Base-by-base conservation (phyloP, 30 jellyfish, hydroid and myxozoan species). In the Aurelia sp. region DNA sequence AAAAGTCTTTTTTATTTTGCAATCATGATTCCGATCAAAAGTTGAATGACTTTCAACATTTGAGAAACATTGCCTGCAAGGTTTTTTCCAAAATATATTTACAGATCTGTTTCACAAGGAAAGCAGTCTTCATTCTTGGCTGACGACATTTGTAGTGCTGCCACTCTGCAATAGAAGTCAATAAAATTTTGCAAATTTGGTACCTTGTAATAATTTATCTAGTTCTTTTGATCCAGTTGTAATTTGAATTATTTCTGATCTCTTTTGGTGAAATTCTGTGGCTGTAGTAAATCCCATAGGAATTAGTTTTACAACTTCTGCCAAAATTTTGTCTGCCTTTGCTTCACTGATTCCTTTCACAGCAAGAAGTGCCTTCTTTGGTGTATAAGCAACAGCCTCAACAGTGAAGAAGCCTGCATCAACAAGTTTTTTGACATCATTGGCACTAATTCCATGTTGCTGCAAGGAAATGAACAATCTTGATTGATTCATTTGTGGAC, bases 201-300 rank as follows among this genome's bases (percentile, higher is more conserved):
- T 44, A 88, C 96, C 99, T 82, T 96, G 98, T 18, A 96, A 82
- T 19, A 96, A 87, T 67, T 96, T 96, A 59, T 96, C 99, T 2
- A 96, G 91, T 84, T 96, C 99, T 75, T 90, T 90, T 1, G 99
- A 91, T 27, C 99, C 99, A 13, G 98, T 96, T 48, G 99, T 61
- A 13, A 96, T 69, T 60, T 96, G 99, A 62, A 96, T 92, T 13
- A 96, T 87, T 64, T 96, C 99, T 5, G 99, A 91, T 63, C 99
- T 96, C 67, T 96, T 96, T 41, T 90, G 98, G 59, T 96, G 98
- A 84, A 90, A 96, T 68, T 96, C 99, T 66, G 99, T 91, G 20
- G 99, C 99, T 17, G 99, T 96, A 24, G 99, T 90, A 70, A 96
- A 96, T 10, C 99, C 99, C 97, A 96, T 65, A 22, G 98, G 99